Conservation (phyloP, 2,888 invertebrate genomes). For the Gordius sp. region DNA sequence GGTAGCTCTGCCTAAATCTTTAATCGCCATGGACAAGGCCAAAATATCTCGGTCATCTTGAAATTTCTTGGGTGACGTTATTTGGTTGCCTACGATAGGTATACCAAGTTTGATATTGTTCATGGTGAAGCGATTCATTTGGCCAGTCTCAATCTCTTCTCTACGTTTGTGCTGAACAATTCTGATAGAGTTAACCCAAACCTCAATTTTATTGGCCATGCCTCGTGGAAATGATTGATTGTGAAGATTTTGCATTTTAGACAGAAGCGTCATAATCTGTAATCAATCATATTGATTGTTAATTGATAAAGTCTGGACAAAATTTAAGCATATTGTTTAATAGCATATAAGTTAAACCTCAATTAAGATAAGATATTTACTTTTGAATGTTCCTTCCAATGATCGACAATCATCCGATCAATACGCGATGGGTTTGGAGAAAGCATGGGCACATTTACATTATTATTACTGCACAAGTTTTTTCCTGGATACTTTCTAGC, state of each 20-base stretch:
- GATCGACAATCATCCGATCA: slow-evolving; percentile 10
- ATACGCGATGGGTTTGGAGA: background rate
- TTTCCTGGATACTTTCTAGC: background rate
- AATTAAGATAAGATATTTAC: background rate
- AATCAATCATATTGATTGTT: background rate
- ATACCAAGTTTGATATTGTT: no score
- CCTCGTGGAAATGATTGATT: background rate
- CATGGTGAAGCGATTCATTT: background rate
- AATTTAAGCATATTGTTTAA: no score
- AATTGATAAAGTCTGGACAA: no score
- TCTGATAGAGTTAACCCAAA: background rate
- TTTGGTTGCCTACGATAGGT: background rate
- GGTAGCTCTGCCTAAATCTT: background rate
- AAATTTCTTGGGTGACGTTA: background rate
- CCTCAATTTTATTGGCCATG: background rate
- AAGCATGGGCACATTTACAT: background rate
- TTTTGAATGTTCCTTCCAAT: slow-evolving; percentile 7
- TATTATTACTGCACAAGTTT: slow-evolving; percentile 4
- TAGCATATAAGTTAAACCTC: no score
- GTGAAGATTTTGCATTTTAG: background rate
- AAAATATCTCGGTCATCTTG: slow-evolving; percentile 6
- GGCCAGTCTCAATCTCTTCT: slow-evolving; percentile 1
- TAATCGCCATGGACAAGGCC: slow-evolving; percentile 4
- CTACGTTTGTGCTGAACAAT: background rate
- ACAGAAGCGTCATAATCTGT: background rate